Evolutionary conservation across 2,888 invertebrate species (phyloP), one percentile per base, ranked within the genome.

Genomic region (Empis stercorea): DNA sequence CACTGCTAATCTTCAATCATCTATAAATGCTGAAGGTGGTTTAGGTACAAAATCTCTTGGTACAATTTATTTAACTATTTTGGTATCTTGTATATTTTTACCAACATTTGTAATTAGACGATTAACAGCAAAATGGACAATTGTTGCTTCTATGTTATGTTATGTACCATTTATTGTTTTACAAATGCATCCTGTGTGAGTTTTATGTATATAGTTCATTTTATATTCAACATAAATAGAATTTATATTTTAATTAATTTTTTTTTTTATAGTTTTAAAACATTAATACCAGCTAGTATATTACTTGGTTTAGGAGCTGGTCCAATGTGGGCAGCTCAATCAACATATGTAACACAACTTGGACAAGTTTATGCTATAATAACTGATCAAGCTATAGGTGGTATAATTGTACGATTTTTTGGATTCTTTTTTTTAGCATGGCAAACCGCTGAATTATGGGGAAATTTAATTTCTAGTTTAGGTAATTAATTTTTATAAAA

Each of bases 241-340:
- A 42, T 16, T 39, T 27, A 32, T 30, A 32, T 73, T 70, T 65
- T 38, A 17, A 42, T 16, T n/a, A n/a, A n/a, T n/a, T n/a, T n/a
- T n/a, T n/a, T n/a, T n/a, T n/a, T n/a, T n/a, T 50, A 6, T 15
- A 63, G 68, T 56, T 94, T 93, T 73, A 91, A 85, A 64, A 93
- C 94, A n/a, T 74, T 92, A 48, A 87, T 91, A 46, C 92, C 92
- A 1, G 87, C 93, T 34, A 93, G 95, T 17, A 83, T 95, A 27
- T 75, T 97, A n/a, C 79, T 93, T 30, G 97, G 97, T 53, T 72
- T 95, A 46, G 94, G 93, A 10, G 96, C 94, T 2, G 95, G 95
- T 0, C 95, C 95, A 43, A 86, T 97, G 82, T 97, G 97, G 97
- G 89, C 94, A 1, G 91, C 96, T n/a, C 92, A 96, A 68, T 95